phyloP scores from a whole-genome alignment of 2,888 invertebrate species.

The Dolichomitus sp. region DNA sequence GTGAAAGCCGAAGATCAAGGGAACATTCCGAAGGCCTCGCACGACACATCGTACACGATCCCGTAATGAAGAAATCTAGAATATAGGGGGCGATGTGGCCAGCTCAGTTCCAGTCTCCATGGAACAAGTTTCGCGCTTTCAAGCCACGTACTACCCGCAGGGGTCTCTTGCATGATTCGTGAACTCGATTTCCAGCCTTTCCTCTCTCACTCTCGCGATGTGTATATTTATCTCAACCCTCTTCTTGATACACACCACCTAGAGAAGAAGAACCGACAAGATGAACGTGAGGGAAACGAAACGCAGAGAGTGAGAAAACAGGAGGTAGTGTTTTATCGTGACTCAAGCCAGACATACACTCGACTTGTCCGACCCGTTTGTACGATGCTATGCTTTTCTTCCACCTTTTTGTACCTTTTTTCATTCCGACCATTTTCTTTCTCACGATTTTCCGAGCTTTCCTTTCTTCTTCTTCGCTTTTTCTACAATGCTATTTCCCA shows the following conservation, averaged over 20 bases:
- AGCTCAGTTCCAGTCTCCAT: background rate
- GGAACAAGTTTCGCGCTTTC: constrained; percentile 76
- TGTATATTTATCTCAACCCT: constrained; percentile 33
- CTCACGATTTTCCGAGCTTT: constrained; percentile 43
- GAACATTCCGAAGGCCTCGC: constrained; percentile 63
- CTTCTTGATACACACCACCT: constrained; percentile 30
- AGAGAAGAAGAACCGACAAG: constrained; percentile 33
- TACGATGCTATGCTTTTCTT: constrained; percentile 50
- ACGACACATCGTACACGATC: constrained; percentile 71
- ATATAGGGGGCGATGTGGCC: constrained; percentile 55
- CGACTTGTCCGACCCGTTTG: constrained; percentile 55
- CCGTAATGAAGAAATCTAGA: constrained; percentile 81
- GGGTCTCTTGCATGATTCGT: constrained; percentile 75
- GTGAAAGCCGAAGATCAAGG: background rate
- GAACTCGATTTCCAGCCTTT: constrained; percentile 70
- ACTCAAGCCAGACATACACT: constrained; percentile 43
- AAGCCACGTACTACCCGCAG: constrained; percentile 76
- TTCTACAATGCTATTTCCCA: constrained; percentile 37
- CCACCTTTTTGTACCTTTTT: constrained; percentile 24
- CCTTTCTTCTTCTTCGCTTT: constrained; percentile 7
- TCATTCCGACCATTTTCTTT: constrained; percentile 44
- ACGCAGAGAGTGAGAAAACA: constrained; percentile 26
- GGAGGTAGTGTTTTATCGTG: constrained; percentile 54
- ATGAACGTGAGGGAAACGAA: constrained; percentile 43
- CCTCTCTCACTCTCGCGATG: constrained; percentile 50